Evolutionary conservation across 1,140 invertebrate species (phyloP), one percentile per base, ranked within the genome.

Genomic region (Zaprionus kolodkinae): DNA sequence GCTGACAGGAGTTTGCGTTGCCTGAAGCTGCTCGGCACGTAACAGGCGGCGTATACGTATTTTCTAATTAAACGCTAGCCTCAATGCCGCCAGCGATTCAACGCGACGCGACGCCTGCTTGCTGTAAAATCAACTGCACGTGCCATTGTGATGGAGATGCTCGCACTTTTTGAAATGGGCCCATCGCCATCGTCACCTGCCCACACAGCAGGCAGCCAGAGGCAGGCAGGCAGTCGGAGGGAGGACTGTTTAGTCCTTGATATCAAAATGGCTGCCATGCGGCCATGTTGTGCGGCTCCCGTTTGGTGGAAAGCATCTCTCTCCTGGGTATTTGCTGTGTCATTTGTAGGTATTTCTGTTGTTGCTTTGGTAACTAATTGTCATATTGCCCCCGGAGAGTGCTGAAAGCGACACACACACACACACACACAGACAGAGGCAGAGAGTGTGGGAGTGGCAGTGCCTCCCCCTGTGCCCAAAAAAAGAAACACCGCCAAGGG

Each of bases 331-430:
- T 87, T 72, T 72, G 73, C 85, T 87, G 84, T 87, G 84, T 84
- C 84, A 87, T 87, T 87, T 87, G 84, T 87, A 89, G 84, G 84
- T 81, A 87, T 87, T 89, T 88, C 84, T 89, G 85, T 89, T 89
- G 85, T 89, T 89, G 85, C 85, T 81, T 85, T 89, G 85, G 86
- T 85, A 89, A 89, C 85, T 89, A 89, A 89, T 89, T 89, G 85
- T 89, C 85, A 89, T 85, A 84, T 84, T 85, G 84, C 81, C 84
- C 84, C 75, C 67, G 65, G 84, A 81, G 71, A 87, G 75, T 55
- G 75, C 61, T 57, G 80, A 70, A 68, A 75, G 78, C 81, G 73
- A 59, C 81, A 80, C 84, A 72, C 38, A 54, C 27, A 65, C 55
- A 64, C 27, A 50, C 25, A 63, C 11, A 27, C 35, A 17, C 10